These are phyloP conservation scores for Notarius quadriscutis DNA, from an alignment of 2,113 vertebrate genomes.

Conservation along the genomic window DNA sequence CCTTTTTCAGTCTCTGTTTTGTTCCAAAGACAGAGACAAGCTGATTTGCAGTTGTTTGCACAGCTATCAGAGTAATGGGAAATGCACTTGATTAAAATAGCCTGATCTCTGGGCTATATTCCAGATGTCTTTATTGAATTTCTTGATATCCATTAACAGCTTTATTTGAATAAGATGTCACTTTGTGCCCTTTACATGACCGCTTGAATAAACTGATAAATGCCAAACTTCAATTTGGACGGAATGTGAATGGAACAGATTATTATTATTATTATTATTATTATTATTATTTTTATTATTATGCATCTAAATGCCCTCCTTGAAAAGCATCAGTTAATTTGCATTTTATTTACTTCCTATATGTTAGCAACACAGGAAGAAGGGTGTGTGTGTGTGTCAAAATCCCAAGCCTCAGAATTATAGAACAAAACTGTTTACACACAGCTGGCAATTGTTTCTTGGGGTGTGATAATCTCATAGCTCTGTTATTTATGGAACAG, in stretches of 20 bases:
- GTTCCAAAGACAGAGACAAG: background rate
- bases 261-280: background rate
- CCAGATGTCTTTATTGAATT: background rate
- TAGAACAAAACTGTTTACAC: slow-evolving; percentile 25
- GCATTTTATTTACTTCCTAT: background rate
- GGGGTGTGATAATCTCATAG: background rate
- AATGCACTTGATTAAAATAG: background rate
- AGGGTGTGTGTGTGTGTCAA: background rate
- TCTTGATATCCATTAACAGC: background rate
- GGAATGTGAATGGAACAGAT: background rate
- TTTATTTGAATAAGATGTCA: background rate
- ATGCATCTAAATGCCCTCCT: background rate
- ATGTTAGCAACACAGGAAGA: slow-evolving; percentile 6
- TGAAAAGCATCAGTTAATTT: background rate
- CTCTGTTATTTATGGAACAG: slow-evolving; percentile 6
- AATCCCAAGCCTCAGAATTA: background rate
- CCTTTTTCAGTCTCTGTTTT: background rate
- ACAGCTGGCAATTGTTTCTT: slow-evolving; percentile 1
- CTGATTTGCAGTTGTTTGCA: background rate
- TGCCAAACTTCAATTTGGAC: background rate
- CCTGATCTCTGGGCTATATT: background rate
- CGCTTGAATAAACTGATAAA: background rate
- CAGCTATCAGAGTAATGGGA: background rate
- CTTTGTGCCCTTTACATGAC: background rate
- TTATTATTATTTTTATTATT: background rate